Evolutionary conservation across 2,113 vertebrate genomes (phyloP).

Genomic region (Oreochromis tanganicae): DNA sequence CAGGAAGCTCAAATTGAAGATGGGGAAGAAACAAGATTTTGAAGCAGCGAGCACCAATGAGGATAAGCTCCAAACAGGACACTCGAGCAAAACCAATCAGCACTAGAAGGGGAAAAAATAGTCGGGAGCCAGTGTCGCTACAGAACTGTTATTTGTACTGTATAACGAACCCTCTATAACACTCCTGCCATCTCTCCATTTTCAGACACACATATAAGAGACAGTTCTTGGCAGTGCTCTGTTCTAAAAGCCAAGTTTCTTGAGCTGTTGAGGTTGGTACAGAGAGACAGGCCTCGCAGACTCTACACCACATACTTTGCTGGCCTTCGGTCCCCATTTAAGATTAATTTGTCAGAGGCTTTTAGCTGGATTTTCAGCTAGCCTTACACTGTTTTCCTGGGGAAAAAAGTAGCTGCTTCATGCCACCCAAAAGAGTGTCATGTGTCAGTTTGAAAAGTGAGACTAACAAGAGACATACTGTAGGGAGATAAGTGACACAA

Average conservation of each 20-base stretch:
- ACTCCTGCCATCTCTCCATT: not conserved
- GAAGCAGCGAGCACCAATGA: not conserved
- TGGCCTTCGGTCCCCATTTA: constrained; percentile 41
- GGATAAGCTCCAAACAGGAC: not conserved
- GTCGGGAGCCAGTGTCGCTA: not conserved
- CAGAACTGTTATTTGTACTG: not conserved
- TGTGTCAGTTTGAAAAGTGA: constrained; percentile 36
- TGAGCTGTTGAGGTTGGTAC: not conserved
- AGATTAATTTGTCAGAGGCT: constrained; percentile 56
- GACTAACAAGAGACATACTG: constrained; percentile 29
- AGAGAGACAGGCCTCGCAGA: not conserved
- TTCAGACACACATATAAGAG: not conserved
- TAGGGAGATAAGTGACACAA: constrained; percentile 34
- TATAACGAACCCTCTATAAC: not conserved
- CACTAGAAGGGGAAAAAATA: not conserved
- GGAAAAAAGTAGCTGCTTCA: constrained; percentile 21
- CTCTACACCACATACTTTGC: not conserved
- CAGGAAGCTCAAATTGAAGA: not conserved
- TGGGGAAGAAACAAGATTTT: not conserved
- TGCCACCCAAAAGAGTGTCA: constrained; percentile 38
- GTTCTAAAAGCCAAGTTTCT: not conserved
- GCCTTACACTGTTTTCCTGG: constrained; percentile 38
- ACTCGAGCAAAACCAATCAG: not conserved
- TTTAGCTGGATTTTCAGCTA: constrained; percentile 24
- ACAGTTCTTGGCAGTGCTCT: not conserved